Percentiles rank a stretch among this genome's conserved stretches.
Evolutionary conservation across 2,888 invertebrate species (phyloP).

Genomic region (Terebella lapidaria): DNA sequence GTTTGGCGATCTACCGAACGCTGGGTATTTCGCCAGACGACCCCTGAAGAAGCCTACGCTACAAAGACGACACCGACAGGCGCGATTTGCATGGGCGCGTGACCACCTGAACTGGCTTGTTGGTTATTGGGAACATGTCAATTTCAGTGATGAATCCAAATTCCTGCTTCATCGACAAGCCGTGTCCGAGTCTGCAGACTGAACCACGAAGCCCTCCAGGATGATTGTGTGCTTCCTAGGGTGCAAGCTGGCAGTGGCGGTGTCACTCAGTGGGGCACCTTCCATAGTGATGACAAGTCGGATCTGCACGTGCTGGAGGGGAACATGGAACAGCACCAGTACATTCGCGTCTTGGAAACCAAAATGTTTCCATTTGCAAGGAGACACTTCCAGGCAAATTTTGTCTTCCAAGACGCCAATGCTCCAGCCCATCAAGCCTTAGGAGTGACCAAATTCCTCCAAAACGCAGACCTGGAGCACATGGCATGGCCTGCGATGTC

Average conservation of each 20-base stretch:
- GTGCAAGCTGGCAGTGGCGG: not conserved
- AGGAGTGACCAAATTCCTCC: not conserved
- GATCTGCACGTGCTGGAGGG: not conserved
- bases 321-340: not conserved
- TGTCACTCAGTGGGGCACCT: too few species aligned
- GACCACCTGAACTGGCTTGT: not conserved
- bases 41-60: not conserved
- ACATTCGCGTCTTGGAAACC: not conserved
- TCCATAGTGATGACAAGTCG: not conserved
- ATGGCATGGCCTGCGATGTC: not conserved
- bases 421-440: not conserved
- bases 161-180: not conserved
- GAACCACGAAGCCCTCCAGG: not conserved
- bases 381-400: not conserved
- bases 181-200: not conserved
- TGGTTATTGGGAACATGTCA: not conserved
- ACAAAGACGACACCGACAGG: not conserved
- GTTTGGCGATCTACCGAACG: not conserved
- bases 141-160: not conserved
- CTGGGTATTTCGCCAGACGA: too few species aligned
- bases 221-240: not conserved
- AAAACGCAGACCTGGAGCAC: not conserved
- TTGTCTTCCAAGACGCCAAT: not conserved
- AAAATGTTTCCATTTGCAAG: not conserved
- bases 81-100: not conserved